Evolutionary conservation across 2,888 invertebrate genomes (phyloP), one percentile per base, ranked within the genome.

Genomic region (Epirrhoe tristata): DNA sequence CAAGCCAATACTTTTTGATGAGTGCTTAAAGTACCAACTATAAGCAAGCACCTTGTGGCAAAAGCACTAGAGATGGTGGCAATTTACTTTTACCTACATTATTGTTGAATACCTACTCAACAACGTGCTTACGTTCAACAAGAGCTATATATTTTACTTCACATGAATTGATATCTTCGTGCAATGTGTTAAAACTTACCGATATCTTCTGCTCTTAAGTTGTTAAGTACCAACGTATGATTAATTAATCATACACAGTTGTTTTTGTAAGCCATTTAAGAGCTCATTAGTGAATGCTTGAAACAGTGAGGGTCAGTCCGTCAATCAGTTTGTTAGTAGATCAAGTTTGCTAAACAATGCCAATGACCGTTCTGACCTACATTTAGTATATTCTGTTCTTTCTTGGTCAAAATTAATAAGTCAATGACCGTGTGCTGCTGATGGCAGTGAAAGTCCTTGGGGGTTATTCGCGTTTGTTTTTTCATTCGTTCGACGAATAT

Each of bases 301-400:
- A 34, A 54, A 39, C 55, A 34, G 10, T 34, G 43, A 51, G 50
- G 51, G 58, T 58, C 63, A 63, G 58, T 62, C 61, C 58, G 50
- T 5, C 14, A 1, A 12, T 50, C 12, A 0, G 8, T 31, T n/a
- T n/a, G 6, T 46, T 34, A 16, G 32, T 53, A 57, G 39, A 66
- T 58, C 66, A 66, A 66, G 62, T 62, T 55, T 53, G 34, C 12
- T 34, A 59, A n/a, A 59, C 56, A 12, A 39, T 66, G 61, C 31
- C 58, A 58, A 52, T 66, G 43, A 48, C 46, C 53, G 36, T 58
- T n/a, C 7, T 63, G 53, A 53, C 58, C 58, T 64, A 34, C 32
- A 12, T 6, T 43, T 14, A 14, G 14, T 46, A 14, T 46, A 46
- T 7, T 16, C 16, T 48, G 48, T 43, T 43, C 39, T 43, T 43